Conservation (phyloP, 2,888 invertebrate genomes). For the Cephus nigrinus region DNA sequence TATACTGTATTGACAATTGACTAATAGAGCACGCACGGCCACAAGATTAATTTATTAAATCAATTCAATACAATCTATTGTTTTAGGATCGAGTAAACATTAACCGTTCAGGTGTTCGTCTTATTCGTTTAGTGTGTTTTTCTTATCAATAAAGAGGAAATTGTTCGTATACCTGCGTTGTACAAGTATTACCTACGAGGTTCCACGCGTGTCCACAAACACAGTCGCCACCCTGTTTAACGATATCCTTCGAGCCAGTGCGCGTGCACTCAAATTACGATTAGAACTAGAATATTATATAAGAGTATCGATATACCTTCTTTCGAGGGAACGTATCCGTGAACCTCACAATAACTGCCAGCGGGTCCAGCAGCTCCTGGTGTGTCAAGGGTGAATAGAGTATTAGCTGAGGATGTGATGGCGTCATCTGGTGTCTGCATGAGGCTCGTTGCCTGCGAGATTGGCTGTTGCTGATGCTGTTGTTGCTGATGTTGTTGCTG, state of each 20-base stretch:
- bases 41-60: neutral
- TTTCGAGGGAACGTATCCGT: slow-evolving; percentile 70
- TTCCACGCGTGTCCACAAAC: neutral
- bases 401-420: slow-evolving; percentile 61
- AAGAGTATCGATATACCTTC: slow-evolving; percentile 64
- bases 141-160: neutral
- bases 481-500: slow-evolving; percentile 49
- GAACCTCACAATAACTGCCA: slow-evolving; percentile 72
- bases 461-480: slow-evolving; percentile 57
- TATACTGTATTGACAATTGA: neutral
- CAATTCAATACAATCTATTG: neutral
- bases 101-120: neutral
- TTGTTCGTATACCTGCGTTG: neutral
- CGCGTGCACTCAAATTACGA: neutral
- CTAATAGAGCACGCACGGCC: neutral
- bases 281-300: neutral
- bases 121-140: neutral
- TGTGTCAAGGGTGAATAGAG: slow-evolving; percentile 69
- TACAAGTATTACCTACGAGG: neutral
- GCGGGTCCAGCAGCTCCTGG: slow-evolving; percentile 63
- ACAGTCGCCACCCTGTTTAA: neutral
- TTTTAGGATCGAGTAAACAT: neutral
- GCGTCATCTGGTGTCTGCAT: slow-evolving; percentile 53
- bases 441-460: slow-evolving; percentile 42
- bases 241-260: neutral